Conservation (phyloP, 1,140 invertebrate genomes). For the Drosophila novamexicana region DNA sequence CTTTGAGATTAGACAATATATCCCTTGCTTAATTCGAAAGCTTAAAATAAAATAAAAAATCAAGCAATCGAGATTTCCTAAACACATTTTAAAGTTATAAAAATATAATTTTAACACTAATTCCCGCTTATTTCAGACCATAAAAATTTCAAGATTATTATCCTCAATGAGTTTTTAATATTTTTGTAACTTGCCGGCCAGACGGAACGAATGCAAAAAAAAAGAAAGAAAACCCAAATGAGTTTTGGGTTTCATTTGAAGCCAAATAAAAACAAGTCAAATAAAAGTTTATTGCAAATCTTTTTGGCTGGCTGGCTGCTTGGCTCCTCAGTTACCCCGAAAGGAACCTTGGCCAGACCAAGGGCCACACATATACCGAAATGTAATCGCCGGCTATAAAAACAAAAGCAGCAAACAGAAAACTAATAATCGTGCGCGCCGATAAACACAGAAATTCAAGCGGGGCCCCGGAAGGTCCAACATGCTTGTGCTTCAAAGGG, state of each 20-base stretch:
- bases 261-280: constrained; percentile 56
- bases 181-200: constrained; percentile 43
- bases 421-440: constrained; percentile 75
- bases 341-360: constrained; percentile 10
- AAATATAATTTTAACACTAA: constrained; percentile 10
- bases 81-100: background rate
- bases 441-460: constrained; percentile 68
- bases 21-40: too few relatives aligned
- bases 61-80: background rate
- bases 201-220: background rate
- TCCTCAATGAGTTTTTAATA: constrained; percentile 69
- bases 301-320: constrained; percentile 38
- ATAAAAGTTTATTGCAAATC: constrained; percentile 77
- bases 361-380: constrained; percentile 56
- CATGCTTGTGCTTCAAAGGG: constrained; percentile 9
- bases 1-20: too few relatives aligned
- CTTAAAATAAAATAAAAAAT: too few relatives aligned
- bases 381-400: constrained; percentile 73
- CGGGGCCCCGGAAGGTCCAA: constrained; percentile 16
- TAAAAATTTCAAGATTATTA: constrained; percentile 47
- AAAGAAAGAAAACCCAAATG: constrained; percentile 37
- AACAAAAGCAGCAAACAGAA: constrained; percentile 71
- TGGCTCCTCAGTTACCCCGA: constrained; percentile 1
- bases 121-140: constrained; percentile 11
- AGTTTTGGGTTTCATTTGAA: constrained; percentile 66